A percentile compares a stretch with the other conserved stretches of the same genome.
phyloP scores from a whole-genome alignment of 2,888 invertebrate genomes.

The Leucoma salicis region DNA sequence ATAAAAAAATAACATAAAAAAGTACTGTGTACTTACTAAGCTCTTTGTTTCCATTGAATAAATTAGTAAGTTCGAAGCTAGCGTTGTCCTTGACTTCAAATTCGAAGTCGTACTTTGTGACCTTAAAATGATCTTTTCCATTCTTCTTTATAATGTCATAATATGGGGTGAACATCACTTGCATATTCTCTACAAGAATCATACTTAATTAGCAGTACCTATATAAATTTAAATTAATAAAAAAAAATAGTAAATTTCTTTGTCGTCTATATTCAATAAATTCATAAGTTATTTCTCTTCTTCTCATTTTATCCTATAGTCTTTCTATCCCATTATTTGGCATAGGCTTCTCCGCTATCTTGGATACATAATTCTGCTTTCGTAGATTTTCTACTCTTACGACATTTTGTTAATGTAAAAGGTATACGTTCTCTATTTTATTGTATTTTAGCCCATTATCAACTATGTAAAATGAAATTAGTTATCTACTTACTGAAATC shows the following conservation, averaged over 20 bases:
- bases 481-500: conserved; percentile 29
- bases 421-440: no score
- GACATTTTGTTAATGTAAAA: no score
- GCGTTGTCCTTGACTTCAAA: conserved; percentile 42
- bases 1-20: neutral
- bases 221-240: no score
- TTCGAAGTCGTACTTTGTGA: conserved; percentile 32
- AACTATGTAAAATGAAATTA: neutral
- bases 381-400: no score
- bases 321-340: no score
- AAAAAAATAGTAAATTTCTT: neutral
- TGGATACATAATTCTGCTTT: no score
- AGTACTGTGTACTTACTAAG: conserved; percentile 30
- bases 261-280: no score
- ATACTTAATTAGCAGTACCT: neutral
- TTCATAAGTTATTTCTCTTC: no score
- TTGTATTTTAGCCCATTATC: no score
- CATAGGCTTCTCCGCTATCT: no score
- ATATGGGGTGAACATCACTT: neutral
- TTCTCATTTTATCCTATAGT: no score
- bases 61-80: conserved; percentile 38
- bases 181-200: neutral
- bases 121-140: conserved; percentile 23
- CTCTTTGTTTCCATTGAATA: conserved; percentile 44
- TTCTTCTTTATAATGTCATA: conserved; percentile 18